Base-by-base conservation (phyloP, 1,140 invertebrate species). In the Aplysia californica region DNA sequence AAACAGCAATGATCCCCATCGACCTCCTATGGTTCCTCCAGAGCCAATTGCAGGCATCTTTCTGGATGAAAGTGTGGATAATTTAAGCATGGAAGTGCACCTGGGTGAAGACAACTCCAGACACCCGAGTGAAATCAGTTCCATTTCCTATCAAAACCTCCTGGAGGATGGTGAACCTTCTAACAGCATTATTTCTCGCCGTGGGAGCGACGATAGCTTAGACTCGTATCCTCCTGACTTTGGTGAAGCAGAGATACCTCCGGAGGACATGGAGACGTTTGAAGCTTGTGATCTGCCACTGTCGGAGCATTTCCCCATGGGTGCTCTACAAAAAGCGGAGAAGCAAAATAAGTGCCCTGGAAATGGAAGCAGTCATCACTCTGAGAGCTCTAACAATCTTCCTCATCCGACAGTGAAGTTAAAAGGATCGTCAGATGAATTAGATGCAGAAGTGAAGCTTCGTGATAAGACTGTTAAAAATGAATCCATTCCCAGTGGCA, bases 121-220 rank as follows among this genome's bases (percentile, higher is more conserved):
- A 26, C 87, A 87, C 65, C 83, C 87, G n/a, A 87, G 86, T 83
- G 87, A 89, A 75, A 83, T 89, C 5, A 87, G 86, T 67, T 87
- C 87, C 35, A 66, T 89, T 18, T 88, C 87, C 0, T 88, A 87
- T 69, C 86, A 88, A 76, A 88, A 88, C 77, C 78, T 88, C 1
- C 71, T 87, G 20, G 86, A 87, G 36, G 87, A 87, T 61, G 82
- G 80, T 2, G 85, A 86, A 18, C 72, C 81, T 21, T 68, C 77
- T 36, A 80, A 80, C 21, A 79, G 72, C 21, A 75, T 84, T 56
- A 59, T 83, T 26, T 87, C 85, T 26, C 76, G 85, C 31, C 79
- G 84, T 44, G 85, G 84, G 36, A 87, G 86, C 79, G 86, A 86
- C 44, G 86, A 87, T 41, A 87, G 86, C 75, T 79, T 79, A 23